phyloP scores from a whole-genome alignment of 2,888 invertebrate genomes.

The Parnassius glacialis region DNA sequence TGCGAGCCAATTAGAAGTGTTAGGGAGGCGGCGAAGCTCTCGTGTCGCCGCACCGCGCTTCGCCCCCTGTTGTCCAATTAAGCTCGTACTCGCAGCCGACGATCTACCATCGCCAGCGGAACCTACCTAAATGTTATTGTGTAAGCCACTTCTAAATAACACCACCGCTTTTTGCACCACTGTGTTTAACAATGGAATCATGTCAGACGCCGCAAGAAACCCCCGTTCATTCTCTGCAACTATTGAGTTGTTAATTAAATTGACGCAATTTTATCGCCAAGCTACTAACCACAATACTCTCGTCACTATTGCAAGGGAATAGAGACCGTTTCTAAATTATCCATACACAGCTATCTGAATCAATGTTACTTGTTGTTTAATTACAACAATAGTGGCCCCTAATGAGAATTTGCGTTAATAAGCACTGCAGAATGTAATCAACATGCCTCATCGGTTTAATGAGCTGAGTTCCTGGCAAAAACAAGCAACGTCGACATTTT shows the following conservation, averaged over 20 bases:
- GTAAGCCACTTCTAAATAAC: conserved; percentile 74
- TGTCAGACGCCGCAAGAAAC: conserved; percentile 72
- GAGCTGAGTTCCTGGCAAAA: conserved; percentile 78
- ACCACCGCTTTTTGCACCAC: conserved; percentile 65
- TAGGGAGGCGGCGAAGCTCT: conserved; percentile 48
- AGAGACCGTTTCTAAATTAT: conserved; percentile 52
- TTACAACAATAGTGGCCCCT: conserved; percentile 80
- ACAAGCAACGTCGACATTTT: conserved; percentile 74
- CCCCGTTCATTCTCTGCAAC: conserved; percentile 63
- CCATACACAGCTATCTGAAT: conserved; percentile 46
- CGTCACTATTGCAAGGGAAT: conserved; percentile 44
- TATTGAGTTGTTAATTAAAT: conserved; percentile 80
- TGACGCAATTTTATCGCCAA: conserved; percentile 60
- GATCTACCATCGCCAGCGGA: conserved; percentile 38
- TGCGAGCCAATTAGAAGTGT: conserved; percentile 76
- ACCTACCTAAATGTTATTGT: conserved; percentile 68
- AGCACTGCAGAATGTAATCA: conserved; percentile 80
- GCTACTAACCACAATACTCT: conserved; percentile 31
- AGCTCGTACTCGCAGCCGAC: conserved; percentile 53
- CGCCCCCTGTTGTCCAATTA: conserved; percentile 69
- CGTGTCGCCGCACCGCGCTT: conserved; percentile 38
- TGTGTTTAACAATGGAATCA: conserved; percentile 72
- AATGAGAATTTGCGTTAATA: conserved; percentile 81
- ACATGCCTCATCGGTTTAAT: conserved; percentile 79
- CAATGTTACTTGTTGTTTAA: conserved; percentile 75